These are phyloP conservation scores for Spinibarbus caldwelli DNA, from an alignment of 2,797 vertebrate species.

Conservation along the genomic window DNA sequence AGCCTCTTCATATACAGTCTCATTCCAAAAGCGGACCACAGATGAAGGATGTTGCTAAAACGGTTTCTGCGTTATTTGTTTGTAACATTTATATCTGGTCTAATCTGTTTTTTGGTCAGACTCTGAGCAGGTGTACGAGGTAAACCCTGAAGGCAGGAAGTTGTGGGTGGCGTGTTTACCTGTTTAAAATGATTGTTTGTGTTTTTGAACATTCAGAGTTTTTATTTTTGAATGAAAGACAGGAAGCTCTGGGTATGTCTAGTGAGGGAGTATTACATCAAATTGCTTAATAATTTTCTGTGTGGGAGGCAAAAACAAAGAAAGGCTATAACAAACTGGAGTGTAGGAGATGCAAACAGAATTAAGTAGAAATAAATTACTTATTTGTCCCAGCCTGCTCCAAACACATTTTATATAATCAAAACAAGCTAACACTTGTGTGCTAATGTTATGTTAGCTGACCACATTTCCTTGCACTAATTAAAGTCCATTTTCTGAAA, in stretches of 20 bases:
- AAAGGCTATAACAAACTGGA: constrained; percentile 7
- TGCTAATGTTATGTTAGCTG: background rate
- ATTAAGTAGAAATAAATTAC: constrained; percentile 20
- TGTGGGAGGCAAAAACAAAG: constrained; percentile 40
- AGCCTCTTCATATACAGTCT: constrained; percentile 1
- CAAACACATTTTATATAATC: constrained; percentile 27
- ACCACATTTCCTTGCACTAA: background rate
- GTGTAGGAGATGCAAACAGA: background rate
- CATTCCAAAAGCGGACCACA: constrained; percentile 27
- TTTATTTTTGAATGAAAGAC: constrained; percentile 46
- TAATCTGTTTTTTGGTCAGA: constrained; percentile 19
- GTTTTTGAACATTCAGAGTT: constrained; percentile 6
- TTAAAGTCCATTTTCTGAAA: background rate
- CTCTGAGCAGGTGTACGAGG: constrained; percentile 29
- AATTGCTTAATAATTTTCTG: constrained; percentile 31
- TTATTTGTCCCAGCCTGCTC: constrained; percentile 17
- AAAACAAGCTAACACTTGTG: background rate
- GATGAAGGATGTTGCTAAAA: constrained; percentile 15
- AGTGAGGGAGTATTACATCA: constrained; percentile 7
- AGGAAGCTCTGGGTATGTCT: constrained; percentile 43
- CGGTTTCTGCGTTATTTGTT: background rate
- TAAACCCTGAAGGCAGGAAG: constrained; percentile 44
- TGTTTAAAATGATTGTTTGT: constrained; percentile 39
- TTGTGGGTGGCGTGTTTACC: constrained; percentile 49
- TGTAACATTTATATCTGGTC: constrained; percentile 24